Evolutionary conservation across 2,888 invertebrate genomes (phyloP), one percentile per base, ranked within the genome.

Genomic region (Callyntrura guangdongensis): DNA sequence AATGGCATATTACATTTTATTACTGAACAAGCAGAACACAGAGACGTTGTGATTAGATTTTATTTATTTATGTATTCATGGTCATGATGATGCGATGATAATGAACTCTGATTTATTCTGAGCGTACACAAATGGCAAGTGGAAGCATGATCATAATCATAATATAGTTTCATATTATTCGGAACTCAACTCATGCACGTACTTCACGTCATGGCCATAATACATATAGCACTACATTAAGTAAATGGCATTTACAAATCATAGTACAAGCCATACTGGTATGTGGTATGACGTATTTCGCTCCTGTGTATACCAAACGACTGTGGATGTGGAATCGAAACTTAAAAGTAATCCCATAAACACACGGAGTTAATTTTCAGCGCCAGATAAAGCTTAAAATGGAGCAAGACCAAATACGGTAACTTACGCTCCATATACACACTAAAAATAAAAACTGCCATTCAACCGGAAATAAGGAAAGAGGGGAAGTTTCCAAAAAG

Each of bases 41-140:
- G 45, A 27, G 45, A 27, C 45, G 36, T 36, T 72, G 27, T 36
- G 36, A 72, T 72, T 67, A 27, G 25, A 8, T 67, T 14, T 53
- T 59, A 59, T 59, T 59, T 6, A 17, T 20, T 61, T 61, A 17
- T 20, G 22, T 12, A 64, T 64, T 17, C 22, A 64, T 17, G 22
- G 17, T 64, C 22, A 25, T 64, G 22, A 64, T 25, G 64, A 22
- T 20, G n/a, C 45, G 49, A 77, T 53, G 53, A 56, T 77, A 77
- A 77, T 77, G 77, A 77, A 77, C 53, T 49, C 49, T 77, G 77
- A 77, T 77, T 77, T 53, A 77, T 77, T 77, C 77, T 14, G 25
- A 53, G 11, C 53, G 25, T 17, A 14, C 49, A 14, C n/a, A n/a
- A n/a, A n/a, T n/a, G n/a, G n/a, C n/a, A n/a, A n/a, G n/a, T n/a